Evolutionary conservation across 2,113 vertebrate species (phyloP), one percentile per base, ranked within the genome.

Genomic region (Danionella cerebrum): DNA sequence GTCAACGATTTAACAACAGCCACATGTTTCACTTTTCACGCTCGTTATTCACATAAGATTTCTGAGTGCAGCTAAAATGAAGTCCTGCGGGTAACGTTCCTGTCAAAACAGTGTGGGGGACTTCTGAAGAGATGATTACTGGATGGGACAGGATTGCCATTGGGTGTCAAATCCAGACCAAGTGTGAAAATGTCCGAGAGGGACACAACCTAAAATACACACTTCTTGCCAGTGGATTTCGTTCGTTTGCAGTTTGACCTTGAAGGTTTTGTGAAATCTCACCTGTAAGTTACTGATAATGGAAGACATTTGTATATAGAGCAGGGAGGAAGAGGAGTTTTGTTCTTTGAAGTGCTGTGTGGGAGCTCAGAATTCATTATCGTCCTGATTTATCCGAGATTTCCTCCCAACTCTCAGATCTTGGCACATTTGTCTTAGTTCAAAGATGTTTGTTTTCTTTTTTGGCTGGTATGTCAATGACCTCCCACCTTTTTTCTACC

Each of bases 311-410:
- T 68, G n/a, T 57, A 6, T 50, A 31, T 71, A 58, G 57, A 41
- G 9, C 48, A 38, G 42, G 53, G 22, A 48, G 57, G 33, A 38
- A 41, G 21, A 33, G 12, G 21, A 14, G 5, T 22, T 48, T 67
- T 14, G 18, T 52, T 3, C 36, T 76, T 65, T 69, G 54, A 67
- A 62, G 33, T 51, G n/a, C 35, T 48, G 63, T 52, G 47, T 75
- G 69, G 57, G 51, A 67, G 31, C 62, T 71, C 5, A 11, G 64
- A 67, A 67, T 47, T 71, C 51, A 36, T 71, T 68, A 58, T 72
- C 31, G 52, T 47, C n/a, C 21, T 29, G 29, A 24, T 25, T 67
- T 27, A 55, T 70, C 48, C 59, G 12, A 48, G 54, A 44, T 45
- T 48, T 51, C 8, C 38, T 19, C 13, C 3, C 8, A 44, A 44